These are phyloP conservation scores for Dicerorhinus sumatrensis DNA, from an alignment of 2,113 vertebrate species.

Conservation along the genomic window DNA sequence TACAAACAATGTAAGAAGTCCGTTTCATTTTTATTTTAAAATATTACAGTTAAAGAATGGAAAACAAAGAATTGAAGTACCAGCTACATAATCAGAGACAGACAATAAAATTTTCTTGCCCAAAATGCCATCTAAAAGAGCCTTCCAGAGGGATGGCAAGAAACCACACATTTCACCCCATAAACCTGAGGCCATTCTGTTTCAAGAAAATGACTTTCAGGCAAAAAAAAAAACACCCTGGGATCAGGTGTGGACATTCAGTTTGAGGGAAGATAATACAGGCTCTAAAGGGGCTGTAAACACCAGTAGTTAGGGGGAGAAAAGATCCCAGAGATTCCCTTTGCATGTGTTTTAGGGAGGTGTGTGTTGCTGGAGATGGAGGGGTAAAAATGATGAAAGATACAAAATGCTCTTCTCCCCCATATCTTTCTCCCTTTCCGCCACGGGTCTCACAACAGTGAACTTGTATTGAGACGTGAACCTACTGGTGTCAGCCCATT, in stretches of 20 bases:
- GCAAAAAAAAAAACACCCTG: background rate
- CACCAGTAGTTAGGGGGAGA: background rate
- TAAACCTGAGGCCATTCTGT: background rate
- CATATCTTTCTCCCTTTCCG: background rate
- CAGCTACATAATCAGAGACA: background rate
- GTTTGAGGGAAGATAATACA: background rate
- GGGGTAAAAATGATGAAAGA: background rate
- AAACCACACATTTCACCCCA: background rate
- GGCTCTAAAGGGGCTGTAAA: background rate
- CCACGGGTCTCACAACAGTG: fast-evolving
- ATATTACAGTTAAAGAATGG: background rate
- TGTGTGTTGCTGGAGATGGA: background rate
- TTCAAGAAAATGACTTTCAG: background rate
- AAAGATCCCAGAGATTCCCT: background rate
- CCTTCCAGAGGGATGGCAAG: background rate
- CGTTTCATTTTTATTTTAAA: background rate
- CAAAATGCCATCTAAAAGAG: background rate
- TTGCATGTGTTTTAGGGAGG: background rate
- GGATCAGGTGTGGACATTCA: background rate
- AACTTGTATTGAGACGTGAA: background rate
- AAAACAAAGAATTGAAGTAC: background rate
- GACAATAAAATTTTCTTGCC: background rate
- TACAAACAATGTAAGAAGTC: background rate
- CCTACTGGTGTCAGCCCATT: background rate
- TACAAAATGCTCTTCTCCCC: background rate